phyloP scores from a whole-genome alignment of 2,888 invertebrate species.

The Philopedon plagiatum region DNA sequence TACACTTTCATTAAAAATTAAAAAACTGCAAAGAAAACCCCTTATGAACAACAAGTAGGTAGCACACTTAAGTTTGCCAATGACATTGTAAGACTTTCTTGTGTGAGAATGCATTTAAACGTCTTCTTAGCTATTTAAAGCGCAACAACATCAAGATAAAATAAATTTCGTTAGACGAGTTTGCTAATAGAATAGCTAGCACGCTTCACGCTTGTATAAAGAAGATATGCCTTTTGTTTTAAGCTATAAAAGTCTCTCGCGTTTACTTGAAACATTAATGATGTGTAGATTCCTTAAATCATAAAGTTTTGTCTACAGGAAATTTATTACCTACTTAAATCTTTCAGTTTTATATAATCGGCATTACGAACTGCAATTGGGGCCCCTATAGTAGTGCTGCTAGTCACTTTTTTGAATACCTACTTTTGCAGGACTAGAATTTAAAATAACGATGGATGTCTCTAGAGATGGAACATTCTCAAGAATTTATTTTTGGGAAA shows the following conservation, averaged over 20 bases:
- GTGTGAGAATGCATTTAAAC: neutral
- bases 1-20: no score
- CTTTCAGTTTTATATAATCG: neutral
- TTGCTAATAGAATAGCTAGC: neutral
- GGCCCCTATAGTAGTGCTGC: no score
- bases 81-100: neutral
- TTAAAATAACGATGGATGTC: no score
- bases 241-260: neutral
- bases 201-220: neutral
- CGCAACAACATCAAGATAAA: neutral
- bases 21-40: no score
- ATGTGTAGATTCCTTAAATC: neutral
- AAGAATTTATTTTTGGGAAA: no score
- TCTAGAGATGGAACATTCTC: no score
- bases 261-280: neutral
- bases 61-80: no score
- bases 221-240: slow-evolving; percentile 6
- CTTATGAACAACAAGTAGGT: no score
- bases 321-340: neutral
- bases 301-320: neutral
- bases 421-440: no score
- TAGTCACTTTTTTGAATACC: no score
- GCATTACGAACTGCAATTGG: neutral
- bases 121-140: neutral
- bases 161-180: neutral